Conservation (phyloP, 2,797 vertebrate genomes). For the Allobates femoralis region DNA sequence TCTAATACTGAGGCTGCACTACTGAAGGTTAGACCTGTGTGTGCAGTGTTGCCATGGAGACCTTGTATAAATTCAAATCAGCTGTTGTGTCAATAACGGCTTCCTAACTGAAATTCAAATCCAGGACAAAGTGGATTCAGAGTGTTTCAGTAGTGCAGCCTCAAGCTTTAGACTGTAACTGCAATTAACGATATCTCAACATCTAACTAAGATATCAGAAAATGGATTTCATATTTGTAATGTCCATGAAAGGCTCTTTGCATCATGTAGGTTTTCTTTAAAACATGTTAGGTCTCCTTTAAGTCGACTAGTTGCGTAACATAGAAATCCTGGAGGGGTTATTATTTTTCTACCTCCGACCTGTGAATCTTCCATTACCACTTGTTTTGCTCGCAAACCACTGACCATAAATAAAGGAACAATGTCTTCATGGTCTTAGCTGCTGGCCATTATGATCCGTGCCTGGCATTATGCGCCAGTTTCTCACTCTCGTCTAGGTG, state of each 20-base stretch:
- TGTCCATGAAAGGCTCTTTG: not conserved
- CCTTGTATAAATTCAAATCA: not conserved
- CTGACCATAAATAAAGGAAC: not conserved
- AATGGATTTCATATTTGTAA: not conserved
- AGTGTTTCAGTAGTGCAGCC: not conserved
- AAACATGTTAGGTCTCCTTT: not conserved
- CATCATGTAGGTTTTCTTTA: not conserved
- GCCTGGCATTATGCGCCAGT: not conserved
- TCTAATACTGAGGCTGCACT: not conserved
- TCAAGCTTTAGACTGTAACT: not conserved
- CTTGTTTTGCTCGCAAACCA: not conserved
- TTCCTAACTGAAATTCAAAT: not conserved
- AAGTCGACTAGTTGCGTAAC: not conserved
- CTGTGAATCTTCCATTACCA: constrained; percentile 8
- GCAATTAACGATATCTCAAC: not conserved
- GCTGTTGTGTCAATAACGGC: no score
- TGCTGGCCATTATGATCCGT: not conserved
- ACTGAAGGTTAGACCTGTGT: not conserved
- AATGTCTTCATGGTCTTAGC: not conserved
- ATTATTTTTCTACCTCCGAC: not conserved
- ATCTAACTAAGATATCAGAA: not conserved
- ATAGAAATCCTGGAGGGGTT: not conserved
- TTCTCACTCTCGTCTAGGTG: not conserved
- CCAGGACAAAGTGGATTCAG: not conserved
- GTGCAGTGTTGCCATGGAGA: not conserved